phyloP scores from a whole-genome alignment of 2,888 invertebrate species.

The Loripinus fragilis region DNA sequence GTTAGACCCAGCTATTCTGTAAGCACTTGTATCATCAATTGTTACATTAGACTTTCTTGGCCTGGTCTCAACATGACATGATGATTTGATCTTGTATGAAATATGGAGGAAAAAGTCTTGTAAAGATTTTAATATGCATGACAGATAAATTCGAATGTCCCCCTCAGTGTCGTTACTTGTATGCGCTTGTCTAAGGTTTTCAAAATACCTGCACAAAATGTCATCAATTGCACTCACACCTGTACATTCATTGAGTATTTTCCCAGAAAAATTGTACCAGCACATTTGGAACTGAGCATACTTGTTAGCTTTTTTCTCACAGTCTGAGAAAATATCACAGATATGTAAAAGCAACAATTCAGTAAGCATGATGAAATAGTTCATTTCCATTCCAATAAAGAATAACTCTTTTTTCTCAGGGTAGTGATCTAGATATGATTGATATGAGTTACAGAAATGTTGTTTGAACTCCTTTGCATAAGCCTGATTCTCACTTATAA shows the following conservation, averaged over 20 bases:
- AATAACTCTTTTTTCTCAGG: background rate
- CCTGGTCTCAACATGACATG: background rate
- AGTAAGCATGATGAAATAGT: background rate
- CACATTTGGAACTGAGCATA: slow-evolving; percentile 7
- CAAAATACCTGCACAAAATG: slow-evolving; percentile 4
- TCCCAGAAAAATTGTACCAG: background rate
- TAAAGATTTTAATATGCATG: background rate
- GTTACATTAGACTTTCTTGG: background rate
- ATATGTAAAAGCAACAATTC: background rate
- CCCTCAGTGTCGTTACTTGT: background rate
- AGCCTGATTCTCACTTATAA: slow-evolving; percentile 1
- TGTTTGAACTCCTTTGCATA: background rate
- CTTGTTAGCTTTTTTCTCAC: background rate
- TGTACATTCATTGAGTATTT: background rate
- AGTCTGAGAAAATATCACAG: background rate
- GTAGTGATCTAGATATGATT: background rate
- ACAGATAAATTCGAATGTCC: slow-evolving; percentile 7
- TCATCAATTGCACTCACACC: background rate
- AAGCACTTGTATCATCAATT: background rate
- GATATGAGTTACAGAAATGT: background rate
- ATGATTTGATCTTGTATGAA: slow-evolving; percentile 5
- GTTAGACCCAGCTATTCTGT: slow-evolving; percentile 3
- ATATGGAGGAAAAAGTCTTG: background rate
- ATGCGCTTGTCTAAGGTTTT: background rate
- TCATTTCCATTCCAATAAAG: background rate